A percentile compares a stretch with the other conserved stretches of the same genome.
These are phyloP conservation scores for Sarcophaga bullata DNA, from an alignment of 1,140 invertebrate species.

Conservation along the genomic window DNA sequence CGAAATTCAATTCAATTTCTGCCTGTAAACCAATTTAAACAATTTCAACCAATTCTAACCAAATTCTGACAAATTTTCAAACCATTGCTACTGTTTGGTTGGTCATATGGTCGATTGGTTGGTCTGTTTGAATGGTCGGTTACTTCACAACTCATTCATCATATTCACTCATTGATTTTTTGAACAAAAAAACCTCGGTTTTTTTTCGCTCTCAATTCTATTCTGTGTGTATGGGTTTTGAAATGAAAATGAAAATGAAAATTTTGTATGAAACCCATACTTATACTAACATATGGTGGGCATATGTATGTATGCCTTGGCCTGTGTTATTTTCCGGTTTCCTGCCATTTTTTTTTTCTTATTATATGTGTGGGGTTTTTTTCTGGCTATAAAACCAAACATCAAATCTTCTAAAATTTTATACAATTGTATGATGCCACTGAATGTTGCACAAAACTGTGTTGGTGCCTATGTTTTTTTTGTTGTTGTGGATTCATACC, in stretches of 20 bases:
- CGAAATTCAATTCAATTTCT: constrained; percentile 31
- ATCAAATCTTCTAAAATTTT: constrained; percentile 38
- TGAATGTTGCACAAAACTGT: not conserved
- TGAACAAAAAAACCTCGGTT: not conserved
- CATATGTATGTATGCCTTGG: not conserved
- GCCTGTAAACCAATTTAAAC: constrained; percentile 36
- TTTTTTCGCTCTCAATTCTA: no score
- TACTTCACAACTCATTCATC: constrained; percentile 21
- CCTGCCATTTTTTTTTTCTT: not conserved
- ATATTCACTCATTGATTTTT: not conserved
- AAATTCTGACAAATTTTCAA: constrained; percentile 18
- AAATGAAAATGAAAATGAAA: constrained; percentile 16
- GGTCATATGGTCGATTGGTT: constrained; percentile 15
- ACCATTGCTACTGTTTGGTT: constrained; percentile 16
- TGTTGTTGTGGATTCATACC: not conserved
- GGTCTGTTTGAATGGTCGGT: constrained; percentile 23
- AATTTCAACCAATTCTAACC: constrained; percentile 31
- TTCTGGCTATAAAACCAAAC: not conserved
- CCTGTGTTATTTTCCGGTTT: not conserved
- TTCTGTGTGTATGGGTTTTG: no score
- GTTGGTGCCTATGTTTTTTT: constrained; percentile 7
- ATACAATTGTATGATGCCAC: not conserved
- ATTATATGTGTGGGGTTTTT: not conserved
- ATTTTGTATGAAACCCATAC: not conserved
- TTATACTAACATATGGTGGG: not conserved